phyloP scores from a whole-genome alignment of 2,113 vertebrate species.

The Campylomormyrus tamandua region DNA sequence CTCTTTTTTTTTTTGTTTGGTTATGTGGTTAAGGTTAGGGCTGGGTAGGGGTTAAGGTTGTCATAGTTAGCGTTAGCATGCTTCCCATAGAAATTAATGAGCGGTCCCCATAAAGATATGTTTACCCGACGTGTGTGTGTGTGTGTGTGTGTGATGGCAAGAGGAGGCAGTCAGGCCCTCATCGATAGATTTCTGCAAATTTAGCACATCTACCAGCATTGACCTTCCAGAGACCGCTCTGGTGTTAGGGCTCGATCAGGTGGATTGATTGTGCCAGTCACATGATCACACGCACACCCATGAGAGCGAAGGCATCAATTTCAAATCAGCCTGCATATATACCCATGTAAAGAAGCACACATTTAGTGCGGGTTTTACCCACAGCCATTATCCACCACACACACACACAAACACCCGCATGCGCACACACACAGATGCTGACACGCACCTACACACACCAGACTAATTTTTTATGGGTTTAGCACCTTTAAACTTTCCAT shows the following conservation, averaged over 20 bases:
- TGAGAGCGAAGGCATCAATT: neutral
- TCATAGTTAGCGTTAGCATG: too few species aligned
- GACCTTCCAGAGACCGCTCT: neutral
- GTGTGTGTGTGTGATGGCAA: neutral
- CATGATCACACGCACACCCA: slow-evolving; percentile 25
- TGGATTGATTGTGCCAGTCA: slow-evolving; percentile 5
- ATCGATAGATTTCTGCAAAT: neutral
- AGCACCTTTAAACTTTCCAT: neutral
- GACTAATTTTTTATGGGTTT: neutral
- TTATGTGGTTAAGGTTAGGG: too few species aligned
- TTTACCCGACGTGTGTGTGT: too few species aligned
- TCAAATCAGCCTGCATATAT: neutral
- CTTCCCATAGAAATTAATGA: too few species aligned
- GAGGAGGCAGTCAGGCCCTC: neutral
- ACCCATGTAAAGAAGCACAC: neutral
- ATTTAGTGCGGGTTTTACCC: neutral
- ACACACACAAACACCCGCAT: neutral
- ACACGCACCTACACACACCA: neutral
- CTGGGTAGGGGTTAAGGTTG: too few species aligned
- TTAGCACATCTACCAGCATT: neutral
- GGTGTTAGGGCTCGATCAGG: neutral
- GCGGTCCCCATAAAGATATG: too few species aligned
- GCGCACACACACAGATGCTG: too few species aligned
- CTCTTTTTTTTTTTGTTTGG: too few species aligned
- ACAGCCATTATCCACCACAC: neutral